Conservation (phyloP, 64 coral and sea anemone genomes). For the Actinia equina region DNA sequence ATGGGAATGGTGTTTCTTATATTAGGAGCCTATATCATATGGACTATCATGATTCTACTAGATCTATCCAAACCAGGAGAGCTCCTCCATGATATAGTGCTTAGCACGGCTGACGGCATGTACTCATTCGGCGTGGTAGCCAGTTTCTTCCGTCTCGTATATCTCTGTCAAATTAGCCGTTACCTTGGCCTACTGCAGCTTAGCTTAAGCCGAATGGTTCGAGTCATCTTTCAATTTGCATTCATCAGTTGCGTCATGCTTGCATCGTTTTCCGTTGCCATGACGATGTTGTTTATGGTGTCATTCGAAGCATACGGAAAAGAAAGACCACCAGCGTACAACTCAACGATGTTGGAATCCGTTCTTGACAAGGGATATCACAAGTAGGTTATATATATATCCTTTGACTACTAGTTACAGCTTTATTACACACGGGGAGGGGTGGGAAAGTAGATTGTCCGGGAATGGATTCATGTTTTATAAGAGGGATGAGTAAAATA, state of each 20-base stretch:
- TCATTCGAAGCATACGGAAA: slow-evolving; percentile 80
- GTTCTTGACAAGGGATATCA: slow-evolving; percentile 83
- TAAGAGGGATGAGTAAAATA: no score
- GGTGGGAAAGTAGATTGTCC: no score
- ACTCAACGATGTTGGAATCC: slow-evolving; percentile 28
- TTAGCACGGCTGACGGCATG: slow-evolving; percentile 79
- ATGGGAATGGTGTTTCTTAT: slow-evolving; percentile 83
- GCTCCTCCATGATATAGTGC: slow-evolving; percentile 17
- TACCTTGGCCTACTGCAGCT: slow-evolving; percentile 90
- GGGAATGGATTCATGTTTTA: no score
- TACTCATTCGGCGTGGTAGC: slow-evolving; percentile 87
- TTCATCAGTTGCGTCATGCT: slow-evolving; percentile 95
- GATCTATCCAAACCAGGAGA: not conserved
- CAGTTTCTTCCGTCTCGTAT: slow-evolving; percentile 91
- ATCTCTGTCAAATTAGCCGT: slow-evolving; percentile 93
- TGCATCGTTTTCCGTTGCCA: slow-evolving; percentile 89
- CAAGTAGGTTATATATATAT: slow-evolving; percentile 38
- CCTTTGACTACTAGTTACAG: no score
- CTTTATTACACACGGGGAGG: no score
- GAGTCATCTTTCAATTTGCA: slow-evolving; percentile 97
- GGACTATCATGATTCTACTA: slow-evolving; percentile 50
- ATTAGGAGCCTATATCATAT: slow-evolving; percentile 75
- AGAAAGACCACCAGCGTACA: slow-evolving; percentile 17
- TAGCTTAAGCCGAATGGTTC: slow-evolving; percentile 88
- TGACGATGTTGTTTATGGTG: slow-evolving; percentile 88